Percentiles rank a stretch among this genome's conserved stretches.
Evolutionary conservation across 2,888 invertebrate genomes (phyloP).

Genomic region (Lasioglossum lativentre): DNA sequence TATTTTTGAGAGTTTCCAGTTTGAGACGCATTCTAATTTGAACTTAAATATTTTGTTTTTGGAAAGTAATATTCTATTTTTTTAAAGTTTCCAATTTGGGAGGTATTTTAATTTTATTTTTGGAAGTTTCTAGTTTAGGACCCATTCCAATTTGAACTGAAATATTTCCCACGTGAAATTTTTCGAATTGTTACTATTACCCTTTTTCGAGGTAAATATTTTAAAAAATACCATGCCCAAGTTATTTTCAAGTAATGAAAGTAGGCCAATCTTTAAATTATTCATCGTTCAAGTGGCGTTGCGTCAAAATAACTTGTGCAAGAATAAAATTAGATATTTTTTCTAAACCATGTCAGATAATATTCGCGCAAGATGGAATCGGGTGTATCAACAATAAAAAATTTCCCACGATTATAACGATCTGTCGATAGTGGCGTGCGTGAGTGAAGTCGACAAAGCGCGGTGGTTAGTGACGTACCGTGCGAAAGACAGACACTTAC

Average conservation of each 20-base stretch:
- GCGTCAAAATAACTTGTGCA: background rate
- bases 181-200: background rate
- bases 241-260: background rate
- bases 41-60: background rate
- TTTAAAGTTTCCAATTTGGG: background rate
- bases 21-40: background rate
- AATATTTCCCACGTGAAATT: background rate
- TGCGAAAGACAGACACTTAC: background rate
- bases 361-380: background rate
- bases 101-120: too few species aligned
- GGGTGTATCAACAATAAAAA: background rate
- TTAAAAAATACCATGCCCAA: background rate
- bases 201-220: background rate
- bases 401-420: background rate
- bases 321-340: background rate
- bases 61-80: background rate
- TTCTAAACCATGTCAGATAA: background rate
- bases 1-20: background rate
- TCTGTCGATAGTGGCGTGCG: background rate
- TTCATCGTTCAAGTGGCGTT: background rate
- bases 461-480: constrained; percentile 1
- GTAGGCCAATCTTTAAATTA: background rate
- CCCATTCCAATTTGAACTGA: background rate
- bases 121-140: too few species aligned
- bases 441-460: background rate